Percentiles rank a stretch among this genome's conserved stretches.
Evolutionary conservation across 2,888 invertebrate genomes (phyloP).

Genomic region (Sphaerophoria taeniata): DNA sequence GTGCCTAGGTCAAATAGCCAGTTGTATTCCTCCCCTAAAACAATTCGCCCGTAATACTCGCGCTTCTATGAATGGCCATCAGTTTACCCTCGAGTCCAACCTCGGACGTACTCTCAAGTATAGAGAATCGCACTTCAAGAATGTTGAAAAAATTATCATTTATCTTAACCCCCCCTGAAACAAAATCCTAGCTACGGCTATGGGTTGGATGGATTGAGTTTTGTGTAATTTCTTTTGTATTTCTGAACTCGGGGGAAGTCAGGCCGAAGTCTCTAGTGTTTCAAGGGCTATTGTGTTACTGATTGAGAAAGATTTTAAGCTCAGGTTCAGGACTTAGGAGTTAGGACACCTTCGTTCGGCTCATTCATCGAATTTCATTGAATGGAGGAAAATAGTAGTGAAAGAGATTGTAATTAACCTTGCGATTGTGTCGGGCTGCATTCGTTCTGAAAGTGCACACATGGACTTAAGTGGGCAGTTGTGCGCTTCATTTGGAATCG

Average conservation of each 20-base stretch:
- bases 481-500: constrained; percentile 55
- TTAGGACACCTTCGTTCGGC: constrained; percentile 53
- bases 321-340: background rate
- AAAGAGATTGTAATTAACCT: constrained; percentile 70
- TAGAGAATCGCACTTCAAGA: too few relatives aligned
- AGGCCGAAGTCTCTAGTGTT: constrained; percentile 15
- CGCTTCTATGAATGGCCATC: too few relatives aligned
- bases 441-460: constrained; percentile 70
- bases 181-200: too few relatives aligned
- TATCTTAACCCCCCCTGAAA: too few relatives aligned
- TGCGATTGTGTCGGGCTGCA: constrained; percentile 66
- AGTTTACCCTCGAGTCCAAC: too few relatives aligned
- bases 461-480: constrained; percentile 73
- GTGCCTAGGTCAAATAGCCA: too few relatives aligned
- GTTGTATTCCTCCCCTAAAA: too few relatives aligned
- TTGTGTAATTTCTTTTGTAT: constrained; percentile 67
- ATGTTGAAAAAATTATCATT: too few relatives aligned
- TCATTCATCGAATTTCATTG: too few relatives aligned
- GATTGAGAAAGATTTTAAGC: too few relatives aligned
- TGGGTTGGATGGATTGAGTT: constrained; percentile 62
- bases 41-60: too few relatives aligned
- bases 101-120: too few relatives aligned
- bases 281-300: constrained; percentile 47
- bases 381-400: background rate
- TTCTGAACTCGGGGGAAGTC: constrained; percentile 10